Evolutionary conservation across 2,113 vertebrate genomes (phyloP).

Genomic region (Elachura formosa): DNA sequence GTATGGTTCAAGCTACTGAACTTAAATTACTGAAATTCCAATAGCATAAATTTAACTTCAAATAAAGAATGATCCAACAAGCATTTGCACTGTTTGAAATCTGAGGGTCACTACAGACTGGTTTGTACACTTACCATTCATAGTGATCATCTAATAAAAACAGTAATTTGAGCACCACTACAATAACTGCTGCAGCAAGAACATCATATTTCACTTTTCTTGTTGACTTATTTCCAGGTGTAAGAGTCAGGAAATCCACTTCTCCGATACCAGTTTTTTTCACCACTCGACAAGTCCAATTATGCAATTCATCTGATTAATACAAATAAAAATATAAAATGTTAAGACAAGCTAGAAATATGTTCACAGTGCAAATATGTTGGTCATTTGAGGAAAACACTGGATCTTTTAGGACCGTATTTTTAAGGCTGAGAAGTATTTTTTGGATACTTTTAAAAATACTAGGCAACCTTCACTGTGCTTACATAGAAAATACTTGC

Average conservation of each 20-base stretch:
- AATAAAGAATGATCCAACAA: not conserved
- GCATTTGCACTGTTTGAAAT: not conserved
- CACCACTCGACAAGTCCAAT: constrained; percentile 77
- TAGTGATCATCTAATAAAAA: constrained; percentile 84
- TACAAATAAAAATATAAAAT: not conserved
- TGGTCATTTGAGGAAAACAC: not conserved
- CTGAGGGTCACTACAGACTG: not conserved
- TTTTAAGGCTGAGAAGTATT: not conserved
- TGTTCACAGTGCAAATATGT: not conserved
- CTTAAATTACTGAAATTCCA: not conserved
- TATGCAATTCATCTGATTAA: constrained; percentile 80
- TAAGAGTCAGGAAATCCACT: constrained; percentile 69
- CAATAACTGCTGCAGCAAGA: constrained; percentile 78
- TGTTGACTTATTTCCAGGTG: constrained; percentile 40
- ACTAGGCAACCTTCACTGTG: not conserved
- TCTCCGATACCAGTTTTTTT: constrained; percentile 67
- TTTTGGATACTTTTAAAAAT: not conserved
- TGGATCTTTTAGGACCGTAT: not conserved
- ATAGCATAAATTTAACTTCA: not conserved
- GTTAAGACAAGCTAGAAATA: not conserved
- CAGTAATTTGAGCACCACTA: constrained; percentile 85
- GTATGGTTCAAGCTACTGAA: not conserved
- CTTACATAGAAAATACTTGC: not conserved
- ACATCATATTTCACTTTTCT: constrained; percentile 80
- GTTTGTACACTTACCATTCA: constrained; percentile 80